Evolutionary conservation across 92 coral and sea anemone species (phyloP).

Genomic region (Epizoanthus illoricatus): DNA sequence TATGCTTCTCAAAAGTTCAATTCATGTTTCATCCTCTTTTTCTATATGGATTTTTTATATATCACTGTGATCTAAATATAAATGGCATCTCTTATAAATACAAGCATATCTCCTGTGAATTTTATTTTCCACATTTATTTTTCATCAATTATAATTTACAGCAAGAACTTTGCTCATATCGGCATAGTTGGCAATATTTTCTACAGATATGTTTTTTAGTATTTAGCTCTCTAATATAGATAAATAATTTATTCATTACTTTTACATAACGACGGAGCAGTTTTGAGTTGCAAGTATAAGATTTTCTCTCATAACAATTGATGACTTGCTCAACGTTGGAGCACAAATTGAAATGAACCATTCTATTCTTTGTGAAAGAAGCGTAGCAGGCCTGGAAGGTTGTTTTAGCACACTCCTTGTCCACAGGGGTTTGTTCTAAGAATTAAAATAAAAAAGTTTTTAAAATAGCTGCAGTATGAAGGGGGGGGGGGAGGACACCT

Average conservation of each 20-base stretch:
- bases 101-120: too few species aligned
- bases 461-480: too few species aligned
- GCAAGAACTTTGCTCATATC: too few species aligned
- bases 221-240: background rate
- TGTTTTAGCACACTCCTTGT: background rate
- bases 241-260: background rate
- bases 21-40: too few species aligned
- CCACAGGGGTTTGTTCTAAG: background rate
- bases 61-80: too few species aligned
- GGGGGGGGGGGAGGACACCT: too few species aligned
- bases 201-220: background rate
- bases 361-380: background rate
- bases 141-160: too few species aligned
- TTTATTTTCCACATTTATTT: too few species aligned
- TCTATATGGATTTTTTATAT: too few species aligned
- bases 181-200: background rate
- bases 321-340: background rate
- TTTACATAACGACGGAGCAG: background rate
- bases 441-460: background rate
- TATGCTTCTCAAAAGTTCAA: too few species aligned
- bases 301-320: background rate
- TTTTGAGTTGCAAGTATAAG: background rate
- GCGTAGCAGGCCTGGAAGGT: background rate
- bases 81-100: too few species aligned
- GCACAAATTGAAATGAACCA: slow-evolving; percentile 6